phyloP scores from a whole-genome alignment of 1,140 invertebrate genomes.

The Tetragnatha versicolor region DNA sequence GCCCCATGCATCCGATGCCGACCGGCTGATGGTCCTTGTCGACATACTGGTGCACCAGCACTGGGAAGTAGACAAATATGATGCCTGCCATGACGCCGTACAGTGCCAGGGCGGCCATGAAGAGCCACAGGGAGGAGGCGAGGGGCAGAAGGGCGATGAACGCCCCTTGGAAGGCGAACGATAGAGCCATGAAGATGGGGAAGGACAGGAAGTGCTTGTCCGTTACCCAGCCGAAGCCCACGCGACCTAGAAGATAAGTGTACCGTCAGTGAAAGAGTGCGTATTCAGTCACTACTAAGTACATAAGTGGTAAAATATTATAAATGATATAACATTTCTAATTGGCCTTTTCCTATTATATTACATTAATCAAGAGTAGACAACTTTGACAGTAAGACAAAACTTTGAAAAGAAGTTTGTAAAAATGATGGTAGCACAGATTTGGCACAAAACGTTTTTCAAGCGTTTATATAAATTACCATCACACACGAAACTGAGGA shows the following conservation, averaged over 20 bases:
- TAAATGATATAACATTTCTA: too few species aligned
- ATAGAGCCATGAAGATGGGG: constrained; percentile 25
- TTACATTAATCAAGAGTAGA: too few species aligned
- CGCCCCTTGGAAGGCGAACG: constrained; percentile 31
- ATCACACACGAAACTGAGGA: too few species aligned
- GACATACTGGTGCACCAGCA: constrained; percentile 56
- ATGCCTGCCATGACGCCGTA: constrained; percentile 27
- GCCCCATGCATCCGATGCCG: constrained; percentile 32
- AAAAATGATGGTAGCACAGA: too few species aligned
- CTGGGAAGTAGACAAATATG: constrained; percentile 55
- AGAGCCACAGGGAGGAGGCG: not conserved
- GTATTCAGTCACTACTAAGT: too few species aligned
- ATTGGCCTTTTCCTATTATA: too few species aligned
- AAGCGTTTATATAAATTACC: too few species aligned
- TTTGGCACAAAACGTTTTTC: too few species aligned
- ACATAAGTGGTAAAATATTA: too few species aligned
- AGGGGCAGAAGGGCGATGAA: constrained; percentile 28
- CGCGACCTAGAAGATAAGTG: constrained; percentile 24
- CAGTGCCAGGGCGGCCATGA: not conserved
- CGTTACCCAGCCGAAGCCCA: constrained; percentile 50
- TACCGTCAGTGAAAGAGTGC: too few species aligned
- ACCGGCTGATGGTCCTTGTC: constrained; percentile 27
- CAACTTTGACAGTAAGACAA: too few species aligned
- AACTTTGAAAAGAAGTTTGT: too few species aligned
- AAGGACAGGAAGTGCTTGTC: constrained; percentile 35